Evolutionary conservation across 2,113 vertebrate genomes (phyloP), one percentile per base, ranked within the genome.

Genomic region (Scortum barcoo): DNA sequence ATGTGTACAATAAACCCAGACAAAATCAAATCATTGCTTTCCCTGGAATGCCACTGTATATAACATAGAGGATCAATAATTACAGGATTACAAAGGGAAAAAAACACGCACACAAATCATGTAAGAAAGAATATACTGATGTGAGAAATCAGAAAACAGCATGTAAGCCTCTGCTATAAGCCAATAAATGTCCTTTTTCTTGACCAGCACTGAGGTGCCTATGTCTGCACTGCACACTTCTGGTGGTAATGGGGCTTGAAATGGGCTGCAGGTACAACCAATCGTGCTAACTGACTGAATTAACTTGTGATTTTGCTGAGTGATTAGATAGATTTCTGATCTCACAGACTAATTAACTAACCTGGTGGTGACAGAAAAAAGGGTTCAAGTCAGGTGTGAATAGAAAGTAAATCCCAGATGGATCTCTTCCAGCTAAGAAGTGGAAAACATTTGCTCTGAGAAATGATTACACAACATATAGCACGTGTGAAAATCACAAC

Each of bases 201-300:
- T 84, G 73, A 77, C 80, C 58, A 56, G 40, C 33, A 7, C 42
- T 38, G 36, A 57, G 26, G 53, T 70, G 17, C 68, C 40, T 67
- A 56, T 46, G 19, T 76, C 33, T 56, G 46, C 28, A 69, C 72
- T 62, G 61, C 68, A 79, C 69, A 51, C 38, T 33, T 33, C 24
- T 44, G 48, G 62, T 56, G 69, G 62, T 71, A 89, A 89, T 87
- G 77, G 75, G 67, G 66, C 78, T 81, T 86, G 83, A 91, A 84
- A 84, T 89, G 53, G 66, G 68, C 70, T 78, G 61, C 77, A 78
- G 75, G 80, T 84, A 67, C 65, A 80, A 84, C 57, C 61, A 86
- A 78, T 81, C 17, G 24, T 33, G 56, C 19, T 65, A 53, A 84
- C 38, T 85, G 69, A 86, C 78, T 76, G 36, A 81, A 89, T 84